phyloP scores from a whole-genome alignment of 2,113 vertebrate genomes.

The Festucalex cinctus region DNA sequence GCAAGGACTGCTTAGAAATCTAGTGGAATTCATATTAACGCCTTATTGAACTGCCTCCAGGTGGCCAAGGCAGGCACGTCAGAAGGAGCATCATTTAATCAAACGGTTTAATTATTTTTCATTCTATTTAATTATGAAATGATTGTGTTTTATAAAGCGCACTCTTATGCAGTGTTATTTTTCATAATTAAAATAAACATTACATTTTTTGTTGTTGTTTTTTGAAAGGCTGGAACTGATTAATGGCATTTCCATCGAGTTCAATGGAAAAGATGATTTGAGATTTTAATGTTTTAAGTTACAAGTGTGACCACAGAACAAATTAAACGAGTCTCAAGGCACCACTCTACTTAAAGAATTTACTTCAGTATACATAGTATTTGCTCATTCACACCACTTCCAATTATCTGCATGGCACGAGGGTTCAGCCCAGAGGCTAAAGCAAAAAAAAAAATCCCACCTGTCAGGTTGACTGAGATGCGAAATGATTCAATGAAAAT shows the following conservation, averaged over 20 bases:
- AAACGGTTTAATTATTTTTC: not conserved
- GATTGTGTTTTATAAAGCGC: not conserved
- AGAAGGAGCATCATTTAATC: not conserved
- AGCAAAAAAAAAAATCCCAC: constrained; percentile 5
- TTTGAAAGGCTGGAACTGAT: not conserved
- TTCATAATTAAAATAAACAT: not conserved
- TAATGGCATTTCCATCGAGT: not conserved
- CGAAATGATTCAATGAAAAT: constrained; percentile 21
- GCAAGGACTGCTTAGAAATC: too few species aligned
- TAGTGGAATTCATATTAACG: too few species aligned
- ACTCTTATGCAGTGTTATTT: not conserved
- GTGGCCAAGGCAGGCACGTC: not conserved
- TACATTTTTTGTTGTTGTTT: not conserved
- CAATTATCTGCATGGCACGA: not conserved
- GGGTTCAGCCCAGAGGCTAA: constrained; percentile 10
- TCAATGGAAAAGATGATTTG: not conserved
- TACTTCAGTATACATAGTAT: not conserved
- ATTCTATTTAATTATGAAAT: not conserved
- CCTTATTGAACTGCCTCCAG: not conserved
- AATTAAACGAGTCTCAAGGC: too few species aligned
- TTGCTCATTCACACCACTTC: not conserved
- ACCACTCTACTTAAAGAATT: too few species aligned
- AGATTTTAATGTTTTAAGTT: not conserved
- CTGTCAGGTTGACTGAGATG: constrained; percentile 7
- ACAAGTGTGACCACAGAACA: too few species aligned